Base-by-base conservation (phyloP, 1,140 invertebrate species). In the Panagrolaimus sp. region DNA sequence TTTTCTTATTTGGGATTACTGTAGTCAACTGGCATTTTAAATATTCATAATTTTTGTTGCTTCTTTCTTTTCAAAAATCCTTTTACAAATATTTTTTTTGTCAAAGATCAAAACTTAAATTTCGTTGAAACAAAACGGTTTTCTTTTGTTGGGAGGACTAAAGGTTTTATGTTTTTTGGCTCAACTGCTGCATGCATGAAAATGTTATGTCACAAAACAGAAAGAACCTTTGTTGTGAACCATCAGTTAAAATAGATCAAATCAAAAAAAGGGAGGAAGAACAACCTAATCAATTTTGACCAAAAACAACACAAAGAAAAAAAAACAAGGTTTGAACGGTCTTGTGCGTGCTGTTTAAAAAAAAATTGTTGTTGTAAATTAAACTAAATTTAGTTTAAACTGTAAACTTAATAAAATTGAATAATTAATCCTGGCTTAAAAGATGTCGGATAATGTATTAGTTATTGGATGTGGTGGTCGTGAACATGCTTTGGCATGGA, bases 401-500 rank as follows among this genome's bases (percentile, higher is more conserved):
- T 17, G 17, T 52, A 24, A 52, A 17, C 26, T n/a, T n/a, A n/a
- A n/a, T n/a, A n/a, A n/a, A n/a, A n/a, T n/a, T n/a, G n/a, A n/a
- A n/a, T 58, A 48, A 48, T 17, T 4, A 48, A 63, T n/a, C 2
- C 10, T 17, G 63, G 15, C 2, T 17, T 6, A 63, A 44, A 24
- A n/a, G 6, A 32, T 38, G 43, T 3, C 43, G 2, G 52, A 62
- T 43, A 78, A 71, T 64, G 78, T 96, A 67, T 85, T 96, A 63
- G 88, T 97, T 8, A 88, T 97, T 80, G 95, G 95, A 15, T 87
- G 89, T 83, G 94, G 95, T 45, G 94, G 93, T n/a, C 87, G 95
- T 73, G 95, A 98, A 86, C 93, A 97, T 87, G 92, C 92, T 12
- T 87, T 96, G 74, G 85, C 86, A 28, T 96, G 92, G 92, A 95